phyloP scores from a whole-genome alignment of 2,113 vertebrate genomes.

The Raphicerus campestris region DNA sequence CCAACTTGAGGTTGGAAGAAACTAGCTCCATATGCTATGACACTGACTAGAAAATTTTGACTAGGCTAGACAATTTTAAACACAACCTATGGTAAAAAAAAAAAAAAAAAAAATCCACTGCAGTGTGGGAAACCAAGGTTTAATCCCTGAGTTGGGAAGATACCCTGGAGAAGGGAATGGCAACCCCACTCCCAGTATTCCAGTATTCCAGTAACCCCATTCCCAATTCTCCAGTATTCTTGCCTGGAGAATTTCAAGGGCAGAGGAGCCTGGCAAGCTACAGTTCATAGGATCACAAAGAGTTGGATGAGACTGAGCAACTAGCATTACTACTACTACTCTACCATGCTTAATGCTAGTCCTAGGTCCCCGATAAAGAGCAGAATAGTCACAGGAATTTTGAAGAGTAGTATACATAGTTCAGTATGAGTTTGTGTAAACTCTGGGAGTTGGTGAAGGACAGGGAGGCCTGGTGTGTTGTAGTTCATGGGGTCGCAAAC shows the following conservation, averaged over 20 bases:
- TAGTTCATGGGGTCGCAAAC: too few relatives aligned
- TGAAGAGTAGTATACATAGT: background rate
- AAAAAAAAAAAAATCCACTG: background rate
- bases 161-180: background rate
- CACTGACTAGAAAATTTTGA: background rate
- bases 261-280: background rate
- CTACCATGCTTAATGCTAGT: background rate
- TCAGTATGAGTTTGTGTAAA: background rate
- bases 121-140: background rate
- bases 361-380: background rate
- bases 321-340: background rate
- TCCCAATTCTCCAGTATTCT: background rate
- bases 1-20: background rate
- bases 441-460: too few relatives aligned
- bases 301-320: background rate
- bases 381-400: background rate
- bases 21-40: background rate
- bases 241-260: background rate
- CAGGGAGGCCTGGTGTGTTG: too few relatives aligned
- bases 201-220: too few relatives aligned
- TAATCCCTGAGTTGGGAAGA: background rate
- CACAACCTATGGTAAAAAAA: background rate
- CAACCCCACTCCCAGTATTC: too few relatives aligned
- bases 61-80: background rate
- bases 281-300: background rate